Evolutionary conservation across 2,113 vertebrate genomes (phyloP).

Genomic region (Ursus arctos): DNA sequence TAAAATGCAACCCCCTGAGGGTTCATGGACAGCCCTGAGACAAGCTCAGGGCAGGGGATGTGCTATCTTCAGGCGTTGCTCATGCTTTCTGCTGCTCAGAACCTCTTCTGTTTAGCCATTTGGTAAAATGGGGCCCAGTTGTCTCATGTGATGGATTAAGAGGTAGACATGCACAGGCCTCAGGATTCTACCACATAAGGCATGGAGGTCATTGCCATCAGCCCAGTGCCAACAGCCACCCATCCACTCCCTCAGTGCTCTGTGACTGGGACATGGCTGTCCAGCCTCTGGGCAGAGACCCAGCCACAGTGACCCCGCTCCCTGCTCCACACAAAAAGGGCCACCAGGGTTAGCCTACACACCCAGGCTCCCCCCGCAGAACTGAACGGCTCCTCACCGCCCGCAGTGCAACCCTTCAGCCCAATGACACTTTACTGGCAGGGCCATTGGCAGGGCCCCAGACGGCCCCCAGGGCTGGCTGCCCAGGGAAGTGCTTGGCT

Average conservation of each 20-base stretch:
- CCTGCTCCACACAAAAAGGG: neutral
- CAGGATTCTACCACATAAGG: neutral
- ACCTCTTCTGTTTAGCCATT: neutral
- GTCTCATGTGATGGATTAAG: neutral
- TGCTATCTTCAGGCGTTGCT: neutral
- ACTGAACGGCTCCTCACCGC: neutral
- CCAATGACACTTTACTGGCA: conserved; percentile 67
- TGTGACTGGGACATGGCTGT: neutral
- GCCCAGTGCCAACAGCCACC: neutral
- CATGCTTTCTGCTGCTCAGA: accelerated
- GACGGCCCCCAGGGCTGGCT: neutral
- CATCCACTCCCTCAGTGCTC: neutral
- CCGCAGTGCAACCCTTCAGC: neutral
- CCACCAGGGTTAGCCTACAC: conserved; percentile 46
- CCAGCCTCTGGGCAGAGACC: conserved; percentile 44
- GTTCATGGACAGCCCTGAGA: neutral
- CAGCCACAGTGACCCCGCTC: neutral
- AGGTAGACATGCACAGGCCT: accelerated
- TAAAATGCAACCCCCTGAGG: neutral
- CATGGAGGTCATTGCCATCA: neutral
- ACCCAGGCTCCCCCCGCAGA: neutral
- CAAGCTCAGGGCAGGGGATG: neutral
- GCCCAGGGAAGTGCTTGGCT: conserved; percentile 72
- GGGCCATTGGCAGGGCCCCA: conserved; percentile 27
- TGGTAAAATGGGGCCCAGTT: neutral